These are phyloP conservation scores for Tricholaema leucomelas DNA, from an alignment of 2,113 vertebrate genomes.

Conservation along the genomic window DNA sequence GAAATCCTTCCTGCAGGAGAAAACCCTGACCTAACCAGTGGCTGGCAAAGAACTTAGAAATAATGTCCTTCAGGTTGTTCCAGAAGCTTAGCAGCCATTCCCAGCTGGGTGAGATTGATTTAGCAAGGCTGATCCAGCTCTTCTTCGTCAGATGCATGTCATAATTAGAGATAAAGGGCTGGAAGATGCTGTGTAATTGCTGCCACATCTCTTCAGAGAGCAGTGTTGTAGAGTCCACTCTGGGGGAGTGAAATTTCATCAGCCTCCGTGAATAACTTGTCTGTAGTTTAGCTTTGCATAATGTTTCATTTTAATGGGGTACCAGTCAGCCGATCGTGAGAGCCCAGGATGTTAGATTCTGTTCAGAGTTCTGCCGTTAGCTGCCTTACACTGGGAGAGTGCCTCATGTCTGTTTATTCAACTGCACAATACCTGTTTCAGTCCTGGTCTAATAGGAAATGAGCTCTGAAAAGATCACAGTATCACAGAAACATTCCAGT, in stretches of 20 bases:
- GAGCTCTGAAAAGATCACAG: neutral
- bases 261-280: neutral
- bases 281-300: neutral
- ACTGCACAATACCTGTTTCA: neutral
- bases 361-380: neutral
- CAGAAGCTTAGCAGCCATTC: neutral
- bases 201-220: neutral
- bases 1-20: neutral
- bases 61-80: neutral
- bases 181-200: neutral
- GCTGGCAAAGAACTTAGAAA: neutral
- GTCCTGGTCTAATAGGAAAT: rapidly evolving
- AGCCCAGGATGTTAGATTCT: neutral
- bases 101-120: neutral
- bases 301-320: neutral
- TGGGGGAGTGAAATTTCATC: neutral
- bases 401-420: neutral
- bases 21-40: neutral
- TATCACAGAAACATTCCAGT: no score
- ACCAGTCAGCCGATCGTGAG: neutral
- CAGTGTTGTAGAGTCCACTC: neutral
- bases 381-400: neutral
- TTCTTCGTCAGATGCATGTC: neutral
- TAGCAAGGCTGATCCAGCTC: neutral
- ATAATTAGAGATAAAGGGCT: neutral